Percentiles rank a stretch among this genome's conserved stretches.
These are phyloP conservation scores for Dromococcyx pavoninus DNA, from an alignment of 2,797 vertebrate genomes.

Conservation along the genomic window DNA sequence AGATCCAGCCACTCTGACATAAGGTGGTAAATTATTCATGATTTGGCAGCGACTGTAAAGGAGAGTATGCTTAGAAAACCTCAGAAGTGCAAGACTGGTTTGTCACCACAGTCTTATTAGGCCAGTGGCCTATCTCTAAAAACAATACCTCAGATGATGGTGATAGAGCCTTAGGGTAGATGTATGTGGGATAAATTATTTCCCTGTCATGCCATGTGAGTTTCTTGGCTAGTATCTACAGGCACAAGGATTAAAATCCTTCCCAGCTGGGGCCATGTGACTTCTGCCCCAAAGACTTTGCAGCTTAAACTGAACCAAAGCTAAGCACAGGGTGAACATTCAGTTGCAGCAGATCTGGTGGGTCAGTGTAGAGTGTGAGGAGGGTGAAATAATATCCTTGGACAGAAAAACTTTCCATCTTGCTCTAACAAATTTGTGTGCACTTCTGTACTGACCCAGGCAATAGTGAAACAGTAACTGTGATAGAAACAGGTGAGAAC, in stretches of 20 bases:
- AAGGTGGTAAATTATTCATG: slow-evolving; percentile 63
- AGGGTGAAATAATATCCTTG: neutral
- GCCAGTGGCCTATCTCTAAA: neutral
- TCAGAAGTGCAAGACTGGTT: slow-evolving; percentile 18
- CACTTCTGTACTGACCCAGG: neutral
- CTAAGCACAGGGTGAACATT: neutral
- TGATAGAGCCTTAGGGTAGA: neutral
- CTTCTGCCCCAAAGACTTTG: neutral
- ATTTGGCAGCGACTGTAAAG: slow-evolving; percentile 9
- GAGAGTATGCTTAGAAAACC: slow-evolving; percentile 9
- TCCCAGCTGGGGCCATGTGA: neutral
- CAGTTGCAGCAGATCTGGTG: neutral
- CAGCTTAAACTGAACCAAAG: neutral
- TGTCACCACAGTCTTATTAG: neutral
- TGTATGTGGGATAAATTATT: neutral
- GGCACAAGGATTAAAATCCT: neutral
- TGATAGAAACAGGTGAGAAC: neutral
- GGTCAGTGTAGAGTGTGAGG: neutral
- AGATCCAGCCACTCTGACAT: slow-evolving; percentile 42
- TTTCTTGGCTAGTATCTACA: neutral
- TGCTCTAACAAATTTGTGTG: neutral
- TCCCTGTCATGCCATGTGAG: neutral
- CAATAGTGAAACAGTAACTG: neutral
- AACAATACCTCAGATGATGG: neutral
- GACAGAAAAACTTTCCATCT: neutral